A percentile compares a stretch with the other conserved stretches of the same genome.
phyloP scores from a whole-genome alignment of 2,113 vertebrate genomes.

The Pseudopodoces humilis region DNA sequence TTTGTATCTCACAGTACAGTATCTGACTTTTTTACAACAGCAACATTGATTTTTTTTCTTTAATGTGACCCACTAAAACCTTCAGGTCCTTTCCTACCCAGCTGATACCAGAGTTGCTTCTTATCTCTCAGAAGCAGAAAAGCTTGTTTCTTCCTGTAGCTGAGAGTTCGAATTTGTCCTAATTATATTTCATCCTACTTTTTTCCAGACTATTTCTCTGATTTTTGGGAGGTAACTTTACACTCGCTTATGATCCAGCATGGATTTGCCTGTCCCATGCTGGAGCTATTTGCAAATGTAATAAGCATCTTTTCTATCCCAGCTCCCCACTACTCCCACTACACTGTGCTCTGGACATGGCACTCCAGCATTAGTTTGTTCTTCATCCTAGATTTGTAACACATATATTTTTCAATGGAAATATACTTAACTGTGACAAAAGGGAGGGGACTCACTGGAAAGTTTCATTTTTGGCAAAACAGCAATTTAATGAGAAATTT shows the following conservation, averaged over 20 bases:
- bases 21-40: not conserved
- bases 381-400: not conserved
- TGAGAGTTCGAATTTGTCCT: not conserved
- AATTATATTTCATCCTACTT: not conserved
- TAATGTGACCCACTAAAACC: not conserved
- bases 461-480: not conserved
- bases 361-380: not conserved
- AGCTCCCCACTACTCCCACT: not conserved
- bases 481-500: not conserved
- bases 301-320: not conserved
- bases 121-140: not conserved
- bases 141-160: not conserved
- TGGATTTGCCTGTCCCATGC: not conserved
- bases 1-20: not conserved
- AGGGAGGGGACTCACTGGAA: not conserved
- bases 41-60: not conserved
- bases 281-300: not conserved
- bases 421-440: not conserved
- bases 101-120: not conserved
- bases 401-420: not conserved
- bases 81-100: not conserved
- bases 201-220: not conserved
- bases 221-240: not conserved
- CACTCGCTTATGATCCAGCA: not conserved
- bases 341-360: not conserved